A percentile compares a stretch with the other conserved stretches of the same genome.
These are phyloP conservation scores for Palythoa grandis DNA, from an alignment of 92 coral and sea anemone species.

Conservation along the genomic window DNA sequence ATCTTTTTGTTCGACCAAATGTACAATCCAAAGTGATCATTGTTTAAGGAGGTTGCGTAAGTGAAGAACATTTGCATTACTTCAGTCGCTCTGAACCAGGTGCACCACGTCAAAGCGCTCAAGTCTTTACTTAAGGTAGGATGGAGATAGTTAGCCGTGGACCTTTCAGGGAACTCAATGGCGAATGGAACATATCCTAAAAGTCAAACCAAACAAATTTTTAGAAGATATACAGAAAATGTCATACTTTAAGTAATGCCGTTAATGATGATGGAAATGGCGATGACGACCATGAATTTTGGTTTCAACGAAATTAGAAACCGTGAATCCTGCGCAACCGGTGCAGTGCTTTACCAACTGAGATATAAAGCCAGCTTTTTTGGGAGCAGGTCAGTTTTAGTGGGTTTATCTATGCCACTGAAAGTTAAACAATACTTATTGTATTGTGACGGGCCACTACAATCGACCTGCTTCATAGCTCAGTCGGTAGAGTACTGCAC, in stretches of 20 bases:
- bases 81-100: slow-evolving; percentile 14
- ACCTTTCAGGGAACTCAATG: neutral
- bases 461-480: too few relatives aligned
- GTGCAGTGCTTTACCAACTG: neutral
- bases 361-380: too few relatives aligned
- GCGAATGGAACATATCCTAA: slow-evolving; percentile 7
- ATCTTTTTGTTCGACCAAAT: neutral
- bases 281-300: too few relatives aligned
- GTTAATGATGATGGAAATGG: too few relatives aligned
- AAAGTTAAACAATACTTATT: too few relatives aligned
- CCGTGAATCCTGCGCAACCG: too few relatives aligned
- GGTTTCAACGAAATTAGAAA: too few relatives aligned
- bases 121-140: slow-evolving; percentile 7
- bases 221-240: neutral
- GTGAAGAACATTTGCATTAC: neutral
- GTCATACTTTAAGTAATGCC: too few relatives aligned
- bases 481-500: too few relatives aligned
- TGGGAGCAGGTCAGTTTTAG: too few relatives aligned
- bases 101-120: slow-evolving; percentile 15
- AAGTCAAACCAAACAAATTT: neutral
- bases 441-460: too few relatives aligned
- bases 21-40: neutral
- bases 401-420: too few relatives aligned
- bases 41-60: neutral
- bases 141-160: neutral